Base-by-base conservation (phyloP, 2,888 invertebrate genomes). In the Thumatha senex region DNA sequence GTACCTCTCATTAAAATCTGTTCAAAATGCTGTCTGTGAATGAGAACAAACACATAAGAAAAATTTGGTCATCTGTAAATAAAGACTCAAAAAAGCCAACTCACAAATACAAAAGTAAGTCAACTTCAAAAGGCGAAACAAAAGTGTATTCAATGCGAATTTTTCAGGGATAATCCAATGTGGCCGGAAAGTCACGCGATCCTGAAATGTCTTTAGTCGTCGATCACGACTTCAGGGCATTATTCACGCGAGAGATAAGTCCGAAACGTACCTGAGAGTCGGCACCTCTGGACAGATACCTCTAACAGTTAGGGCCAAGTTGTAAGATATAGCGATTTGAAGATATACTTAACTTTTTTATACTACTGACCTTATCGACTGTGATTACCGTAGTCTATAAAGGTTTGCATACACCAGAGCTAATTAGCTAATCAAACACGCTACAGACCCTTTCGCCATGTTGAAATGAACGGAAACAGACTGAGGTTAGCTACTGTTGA, bases 161-260 rank as follows among this genome's bases (percentile, higher is more conserved):
- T 51, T 51, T 40, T 54, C 53, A 54, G 48, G 58, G 58, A 67
- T 62, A 70, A 66, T 65, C 70, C 59, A 44, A 55, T 52, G 64
- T 59, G 39, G 42, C 31, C 56, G 58, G 58, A 57, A 63, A 68
- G 59, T 65, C 63, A 53, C 56, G 56, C 51, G 65, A 70, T 70
- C 61, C 69, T 67, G 72, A 83, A 82, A 80, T 76, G 83, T 80
- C 80, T 76, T 72, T 79, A 75, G 78, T 80, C 81, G 79, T 83
- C 83, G 76, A 82, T 84, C 84, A 80, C 75, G 57, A 76, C 72
- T 73, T 71, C 61, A 61, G 70, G 72, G 71, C 79, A 84, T 84
- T 83, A 84, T 80, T 85, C 84, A 84, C 75, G 70, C 53, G 54
- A 55, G 72, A 78, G 83, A 83, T 83, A 83, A 82, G 76, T 78